Conservation (phyloP, 2,113 vertebrate species). For the Galeopterus variegatus region DNA sequence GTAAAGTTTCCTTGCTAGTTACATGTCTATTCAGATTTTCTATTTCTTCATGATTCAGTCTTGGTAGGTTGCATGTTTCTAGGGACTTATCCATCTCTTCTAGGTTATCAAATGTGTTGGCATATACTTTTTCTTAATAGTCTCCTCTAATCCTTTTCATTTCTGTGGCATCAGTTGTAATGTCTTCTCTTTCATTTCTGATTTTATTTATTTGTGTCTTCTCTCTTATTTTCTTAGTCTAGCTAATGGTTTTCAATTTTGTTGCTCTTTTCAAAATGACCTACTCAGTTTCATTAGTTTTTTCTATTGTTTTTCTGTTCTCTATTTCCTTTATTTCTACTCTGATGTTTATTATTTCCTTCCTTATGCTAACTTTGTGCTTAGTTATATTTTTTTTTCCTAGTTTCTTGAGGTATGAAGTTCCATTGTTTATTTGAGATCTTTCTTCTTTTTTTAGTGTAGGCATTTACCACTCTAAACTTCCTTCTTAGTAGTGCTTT, state of each 20-base stretch:
- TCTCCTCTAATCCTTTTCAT: not conserved
- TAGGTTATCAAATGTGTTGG: not conserved
- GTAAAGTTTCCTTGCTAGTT: not conserved
- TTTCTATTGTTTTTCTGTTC: not conserved
- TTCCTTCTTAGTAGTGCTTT: not conserved
- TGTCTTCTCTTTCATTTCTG: not conserved
- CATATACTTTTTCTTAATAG: not conserved
- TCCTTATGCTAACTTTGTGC: not conserved
- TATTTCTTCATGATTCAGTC: slow-evolving; percentile 12
- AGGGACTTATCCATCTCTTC: not conserved
- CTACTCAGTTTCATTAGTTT: not conserved
- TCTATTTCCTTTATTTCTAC: slow-evolving; percentile 36
- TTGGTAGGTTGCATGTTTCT: not conserved
- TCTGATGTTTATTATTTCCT: not conserved
- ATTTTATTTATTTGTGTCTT: not conserved
- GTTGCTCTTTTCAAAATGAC: not conserved
- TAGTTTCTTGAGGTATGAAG: not conserved
- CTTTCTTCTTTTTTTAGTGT: not conserved
- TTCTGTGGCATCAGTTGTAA: slow-evolving; percentile 25
- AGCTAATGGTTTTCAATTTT: not conserved
- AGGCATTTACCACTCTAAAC: not conserved
- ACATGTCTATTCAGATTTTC: not conserved
- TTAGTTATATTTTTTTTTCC: not conserved
- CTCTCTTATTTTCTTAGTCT: not conserved
- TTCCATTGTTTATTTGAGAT: slow-evolving; percentile 4